Evolutionary conservation across 2,113 vertebrate species (phyloP), one percentile per base, ranked within the genome.

Genomic region (Pelusios castaneus): DNA sequence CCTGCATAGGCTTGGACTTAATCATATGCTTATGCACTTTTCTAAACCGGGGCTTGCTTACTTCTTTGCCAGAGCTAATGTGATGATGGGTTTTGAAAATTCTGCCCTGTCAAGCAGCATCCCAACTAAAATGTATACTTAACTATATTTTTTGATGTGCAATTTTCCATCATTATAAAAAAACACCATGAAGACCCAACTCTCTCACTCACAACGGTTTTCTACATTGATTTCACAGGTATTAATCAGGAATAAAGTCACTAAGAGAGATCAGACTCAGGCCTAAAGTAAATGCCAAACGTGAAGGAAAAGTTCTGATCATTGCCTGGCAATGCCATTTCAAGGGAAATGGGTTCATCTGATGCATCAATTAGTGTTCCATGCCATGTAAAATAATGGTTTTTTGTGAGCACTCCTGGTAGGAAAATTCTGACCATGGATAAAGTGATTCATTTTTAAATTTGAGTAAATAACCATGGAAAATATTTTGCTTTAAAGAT

Each of bases 121-220:
- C 85, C 67, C 45, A 45, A 25, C 13, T 49, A n/a, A 52, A 60
- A 17, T 70, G 3, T 22, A 54, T 49, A 22, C 4, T 38, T 70
- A 38, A 8, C n/a, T 45, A 3, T 1, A 7, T 31, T 24, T n/a
- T 24, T 31, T 6, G 45, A 16, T 0, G 1, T n/a, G 47, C 63
- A 63, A 77, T 14, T 75, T 84, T 47, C 24, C 80, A 24, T 24
- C 51, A 76, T 6, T 38, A 10, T 0, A 1, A 38, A 2, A 47
- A 70, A 70, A 70, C 21, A 38, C n/a, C 19, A n/a, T 70, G 63
- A 8, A 70, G 17, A 49, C 10, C 1, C 73, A 2, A 29, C 47
- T 29, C 73, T 38, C 87, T 60, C 19, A 60, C 47, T 85, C 87
- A 51, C 16, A 60, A 11, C 56, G 47, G 14, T 41, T 13, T 49